Base-by-base conservation (phyloP, 1,140 invertebrate genomes). In the Lepidurus couesii region DNA sequence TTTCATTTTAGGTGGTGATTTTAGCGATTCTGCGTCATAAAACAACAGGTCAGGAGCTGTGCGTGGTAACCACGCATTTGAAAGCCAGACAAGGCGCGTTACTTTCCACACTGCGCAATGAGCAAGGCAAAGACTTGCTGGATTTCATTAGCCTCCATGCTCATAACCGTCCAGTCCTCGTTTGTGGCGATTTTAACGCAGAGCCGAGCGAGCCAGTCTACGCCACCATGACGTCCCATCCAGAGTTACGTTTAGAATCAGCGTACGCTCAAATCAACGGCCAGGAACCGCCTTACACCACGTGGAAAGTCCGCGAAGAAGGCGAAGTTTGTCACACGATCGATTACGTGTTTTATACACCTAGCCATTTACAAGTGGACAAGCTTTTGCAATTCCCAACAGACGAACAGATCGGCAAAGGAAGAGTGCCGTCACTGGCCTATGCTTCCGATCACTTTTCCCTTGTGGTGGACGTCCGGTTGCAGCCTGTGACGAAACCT, bases 391-490 rank as follows among this genome's bases (percentile, higher is more conserved):
- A 89, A 34, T 87, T 93, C 78, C 92, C 92, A 7, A 87, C 86
- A 0, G 90, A 85, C 45, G 88, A 90, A 11, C 88, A 92, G 80
- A 89, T 94, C 78, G 92, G 92, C 11, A 84, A 87, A 74, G 86
- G 88, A 79, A 85, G 91, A 44, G 88, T 92, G 5, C 92, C 92
- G 11, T 90, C 90, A 43, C 86, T 89, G 77, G 83, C 85, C 21
- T 94, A 93, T 85, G 91, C 92, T 1, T 93, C 92, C 11, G 92
- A 94, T 87, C 92, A 94, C 84, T 90, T 94, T 81, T 92, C 92
- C 0, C 85, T 94, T 24, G 88, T 91, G 21, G 89, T 89, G 84
- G 92, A 94, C 84, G 89, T 93, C 74, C 79, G 79, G 21, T 79
- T 84, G 73, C 75, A 47, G 16, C 21, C 24, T 21, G 44, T 26